A percentile compares a stretch with the other conserved stretches of the same genome.
Evolutionary conservation across 1,140 invertebrate genomes (phyloP).

Genomic region (Lepeophtheirus salmonis): DNA sequence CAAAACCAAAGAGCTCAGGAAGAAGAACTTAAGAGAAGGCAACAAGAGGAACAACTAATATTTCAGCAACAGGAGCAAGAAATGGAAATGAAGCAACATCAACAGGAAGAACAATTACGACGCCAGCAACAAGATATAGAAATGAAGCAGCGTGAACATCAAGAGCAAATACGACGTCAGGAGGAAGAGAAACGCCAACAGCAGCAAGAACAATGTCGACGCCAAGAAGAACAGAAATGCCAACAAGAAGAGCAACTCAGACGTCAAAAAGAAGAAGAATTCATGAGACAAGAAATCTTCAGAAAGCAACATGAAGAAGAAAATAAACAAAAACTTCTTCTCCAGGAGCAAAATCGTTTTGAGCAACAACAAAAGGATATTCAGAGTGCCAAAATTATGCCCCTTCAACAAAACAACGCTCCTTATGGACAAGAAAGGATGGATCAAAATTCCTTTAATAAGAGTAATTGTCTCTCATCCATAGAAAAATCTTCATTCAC

Average conservation of each 20-base stretch:
- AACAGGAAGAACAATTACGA: not conserved
- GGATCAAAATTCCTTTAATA: too few species aligned
- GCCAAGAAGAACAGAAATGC: not conserved
- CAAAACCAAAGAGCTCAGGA: not conserved
- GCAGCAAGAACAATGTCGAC: not conserved
- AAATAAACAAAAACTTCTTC: not conserved
- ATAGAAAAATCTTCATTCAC: too few species aligned
- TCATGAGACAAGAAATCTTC: not conserved
- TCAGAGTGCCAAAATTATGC: not conserved
- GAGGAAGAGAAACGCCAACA: not conserved
- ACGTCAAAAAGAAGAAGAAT: not conserved
- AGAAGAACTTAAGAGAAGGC: not conserved
- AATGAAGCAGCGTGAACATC: not conserved
- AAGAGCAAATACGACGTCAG: not conserved
- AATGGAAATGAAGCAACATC: not conserved
- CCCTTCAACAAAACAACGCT: too few species aligned
- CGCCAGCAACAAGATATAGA: not conserved
- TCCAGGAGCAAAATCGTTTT: not conserved
- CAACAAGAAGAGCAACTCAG: not conserved
- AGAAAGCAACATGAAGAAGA: not conserved
- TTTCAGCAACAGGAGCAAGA: not conserved
- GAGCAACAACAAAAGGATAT: not conserved
- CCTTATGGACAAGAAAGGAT: too few species aligned
- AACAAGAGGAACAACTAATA: too few species aligned
- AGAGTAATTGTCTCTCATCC: too few species aligned